Percentiles rank a stretch among this genome's conserved stretches.
phyloP scores from a whole-genome alignment of 2,888 invertebrate genomes.

The Spisula subtruncata region DNA sequence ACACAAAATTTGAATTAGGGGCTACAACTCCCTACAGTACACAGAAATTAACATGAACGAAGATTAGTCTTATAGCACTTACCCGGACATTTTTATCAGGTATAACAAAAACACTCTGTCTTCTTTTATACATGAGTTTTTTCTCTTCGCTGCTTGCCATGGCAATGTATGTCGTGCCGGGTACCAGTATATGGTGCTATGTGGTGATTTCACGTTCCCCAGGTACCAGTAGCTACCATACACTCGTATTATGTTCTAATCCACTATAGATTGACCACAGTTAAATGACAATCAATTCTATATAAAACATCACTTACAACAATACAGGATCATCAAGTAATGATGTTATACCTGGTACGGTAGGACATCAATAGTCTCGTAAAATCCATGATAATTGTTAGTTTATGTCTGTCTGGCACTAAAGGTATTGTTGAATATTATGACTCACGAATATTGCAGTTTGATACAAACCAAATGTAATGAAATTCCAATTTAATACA shows the following conservation, averaged over 20 bases:
- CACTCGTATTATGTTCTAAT: not conserved
- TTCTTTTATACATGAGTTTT: conserved; percentile 57
- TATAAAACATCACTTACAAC: not conserved
- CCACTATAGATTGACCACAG: conserved; percentile 34
- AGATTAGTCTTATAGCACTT: conserved; percentile 38
- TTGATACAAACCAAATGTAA: not conserved
- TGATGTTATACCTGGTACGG: not conserved
- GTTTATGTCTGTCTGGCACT: not conserved
- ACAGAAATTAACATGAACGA: not conserved
- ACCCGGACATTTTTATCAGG: conserved; percentile 64
- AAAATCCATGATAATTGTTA: conserved; percentile 14
- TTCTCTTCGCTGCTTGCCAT: conserved; percentile 60
- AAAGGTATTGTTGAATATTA: not conserved
- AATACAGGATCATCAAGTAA: conserved; percentile 1
- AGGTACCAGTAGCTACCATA: not conserved
- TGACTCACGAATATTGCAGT: not conserved
- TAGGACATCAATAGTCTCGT: not conserved
- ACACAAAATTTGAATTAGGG: not conserved
- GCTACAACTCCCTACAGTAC: not conserved
- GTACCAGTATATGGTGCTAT: no score
- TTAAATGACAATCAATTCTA: not conserved
- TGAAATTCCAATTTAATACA: not conserved
- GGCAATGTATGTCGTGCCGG: not conserved
- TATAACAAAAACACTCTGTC: conserved; percentile 69
- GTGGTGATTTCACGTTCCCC: no score